These are phyloP conservation scores for Tragelaphus strepsiceros DNA, from an alignment of 2,113 vertebrate genomes.

Conservation along the genomic window DNA sequence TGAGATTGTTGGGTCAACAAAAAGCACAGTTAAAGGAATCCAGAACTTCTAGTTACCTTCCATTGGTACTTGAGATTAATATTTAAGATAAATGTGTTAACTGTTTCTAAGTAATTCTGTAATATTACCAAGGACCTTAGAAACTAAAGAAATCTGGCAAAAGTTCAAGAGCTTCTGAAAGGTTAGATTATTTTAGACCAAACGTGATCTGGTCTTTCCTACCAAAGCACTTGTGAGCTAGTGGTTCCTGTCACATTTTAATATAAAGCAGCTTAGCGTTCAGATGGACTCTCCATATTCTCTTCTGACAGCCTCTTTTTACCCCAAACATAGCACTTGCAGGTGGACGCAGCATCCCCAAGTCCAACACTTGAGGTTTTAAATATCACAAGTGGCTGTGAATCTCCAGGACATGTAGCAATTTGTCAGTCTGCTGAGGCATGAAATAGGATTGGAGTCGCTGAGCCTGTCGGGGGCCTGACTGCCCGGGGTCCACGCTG, in stretches of 20 bases:
- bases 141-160: neutral
- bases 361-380: slow-evolving; percentile 37
- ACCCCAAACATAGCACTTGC: neutral
- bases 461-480: neutral
- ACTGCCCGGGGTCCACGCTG: neutral
- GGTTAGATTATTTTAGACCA: neutral
- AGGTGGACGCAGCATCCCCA: neutral
- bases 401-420: slow-evolving; percentile 44
- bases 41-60: neutral
- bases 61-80: neutral
- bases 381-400: slow-evolving; percentile 46
- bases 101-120: neutral
- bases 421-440: slow-evolving; percentile 57
- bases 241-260: neutral
- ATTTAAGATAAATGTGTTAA: neutral
- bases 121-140: neutral
- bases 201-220: neutral
- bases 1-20: neutral
- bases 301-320: slow-evolving; percentile 36
- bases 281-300: neutral
- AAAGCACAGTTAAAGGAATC: neutral
- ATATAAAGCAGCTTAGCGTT: neutral
- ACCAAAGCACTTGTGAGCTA: neutral
- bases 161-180: neutral
- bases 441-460: slow-evolving; percentile 42